Evolutionary conservation across 2,888 invertebrate species (phyloP).

Genomic region (Himalopsyche kuldschensis): DNA sequence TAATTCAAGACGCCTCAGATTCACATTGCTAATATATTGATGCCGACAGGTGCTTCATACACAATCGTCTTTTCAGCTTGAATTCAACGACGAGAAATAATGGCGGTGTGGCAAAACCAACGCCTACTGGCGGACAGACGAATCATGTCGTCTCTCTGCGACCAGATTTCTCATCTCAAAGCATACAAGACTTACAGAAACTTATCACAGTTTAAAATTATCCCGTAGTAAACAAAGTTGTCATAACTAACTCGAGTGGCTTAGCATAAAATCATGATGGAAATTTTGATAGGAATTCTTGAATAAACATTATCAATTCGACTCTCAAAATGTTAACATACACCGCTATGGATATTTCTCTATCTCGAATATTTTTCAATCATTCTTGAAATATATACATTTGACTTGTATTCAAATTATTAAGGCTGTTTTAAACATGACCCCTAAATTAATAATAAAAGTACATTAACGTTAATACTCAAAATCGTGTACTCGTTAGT

Average conservation of each 20-base stretch:
- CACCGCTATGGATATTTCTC: too few relatives aligned
- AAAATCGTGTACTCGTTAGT: too few relatives aligned
- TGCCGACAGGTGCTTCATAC: conserved; percentile 3
- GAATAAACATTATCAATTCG: neutral
- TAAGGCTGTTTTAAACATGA: too few relatives aligned
- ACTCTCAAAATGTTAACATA: too few relatives aligned
- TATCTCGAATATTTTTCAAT: too few relatives aligned
- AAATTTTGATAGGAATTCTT: neutral
- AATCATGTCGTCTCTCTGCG: neutral
- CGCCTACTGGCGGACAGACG: neutral
- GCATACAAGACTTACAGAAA: neutral
- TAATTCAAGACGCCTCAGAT: neutral
- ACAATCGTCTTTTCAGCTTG: neutral
- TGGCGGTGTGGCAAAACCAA: neutral
- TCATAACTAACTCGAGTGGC: neutral
- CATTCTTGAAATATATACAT: too few relatives aligned
- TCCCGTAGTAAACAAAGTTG: neutral
- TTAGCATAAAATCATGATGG: neutral
- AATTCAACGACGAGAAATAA: neutral
- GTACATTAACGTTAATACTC: too few relatives aligned
- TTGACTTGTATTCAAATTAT: too few relatives aligned
- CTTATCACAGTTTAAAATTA: neutral
- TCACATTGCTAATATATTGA: neutral
- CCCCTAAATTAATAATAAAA: too few relatives aligned
- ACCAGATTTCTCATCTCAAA: neutral